A percentile compares a stretch with the other conserved stretches of the same genome.
Evolutionary conservation across 2,113 vertebrate genomes (phyloP).

Genomic region (Microcebus jonahi): DNA sequence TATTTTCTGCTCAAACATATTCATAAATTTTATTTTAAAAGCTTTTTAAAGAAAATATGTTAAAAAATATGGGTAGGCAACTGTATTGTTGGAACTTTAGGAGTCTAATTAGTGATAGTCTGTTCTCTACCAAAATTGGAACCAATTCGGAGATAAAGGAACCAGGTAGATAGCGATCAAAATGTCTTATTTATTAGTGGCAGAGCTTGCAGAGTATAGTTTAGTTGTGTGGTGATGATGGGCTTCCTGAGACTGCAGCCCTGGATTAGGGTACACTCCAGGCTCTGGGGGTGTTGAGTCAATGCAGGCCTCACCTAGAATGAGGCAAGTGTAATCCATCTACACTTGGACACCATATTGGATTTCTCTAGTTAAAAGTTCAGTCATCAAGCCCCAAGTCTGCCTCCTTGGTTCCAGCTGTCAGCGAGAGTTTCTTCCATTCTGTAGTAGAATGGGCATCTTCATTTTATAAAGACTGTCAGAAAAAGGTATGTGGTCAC

Average conservation of each 20-base stretch:
- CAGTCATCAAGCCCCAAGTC: neutral
- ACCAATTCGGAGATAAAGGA: constrained; percentile 15
- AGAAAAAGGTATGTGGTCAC: neutral
- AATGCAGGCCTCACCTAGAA: neutral
- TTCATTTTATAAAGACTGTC: neutral
- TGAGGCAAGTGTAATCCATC: neutral
- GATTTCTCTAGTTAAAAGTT: constrained; percentile 10
- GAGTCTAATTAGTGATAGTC: neutral
- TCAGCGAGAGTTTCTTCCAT: neutral
- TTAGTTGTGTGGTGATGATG: neutral
- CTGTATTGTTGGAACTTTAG: neutral
- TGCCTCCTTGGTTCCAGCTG: constrained; percentile 5
- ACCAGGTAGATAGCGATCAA: neutral
- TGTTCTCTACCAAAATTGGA: neutral
- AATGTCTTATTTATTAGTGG: neutral
- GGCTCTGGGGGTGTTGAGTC: neutral
- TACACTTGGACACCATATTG: neutral
- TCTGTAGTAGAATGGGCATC: neutral
- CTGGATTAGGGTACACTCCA: neutral
- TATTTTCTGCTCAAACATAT: neutral
- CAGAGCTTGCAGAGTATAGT: neutral
- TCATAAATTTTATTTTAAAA: constrained; percentile 46
- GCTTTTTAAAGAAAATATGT: neutral
- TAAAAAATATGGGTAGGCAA: neutral
- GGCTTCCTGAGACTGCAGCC: neutral